These are phyloP conservation scores for Oscheius sp. DNA, from an alignment of 2,888 invertebrate species.

Conservation along the genomic window DNA sequence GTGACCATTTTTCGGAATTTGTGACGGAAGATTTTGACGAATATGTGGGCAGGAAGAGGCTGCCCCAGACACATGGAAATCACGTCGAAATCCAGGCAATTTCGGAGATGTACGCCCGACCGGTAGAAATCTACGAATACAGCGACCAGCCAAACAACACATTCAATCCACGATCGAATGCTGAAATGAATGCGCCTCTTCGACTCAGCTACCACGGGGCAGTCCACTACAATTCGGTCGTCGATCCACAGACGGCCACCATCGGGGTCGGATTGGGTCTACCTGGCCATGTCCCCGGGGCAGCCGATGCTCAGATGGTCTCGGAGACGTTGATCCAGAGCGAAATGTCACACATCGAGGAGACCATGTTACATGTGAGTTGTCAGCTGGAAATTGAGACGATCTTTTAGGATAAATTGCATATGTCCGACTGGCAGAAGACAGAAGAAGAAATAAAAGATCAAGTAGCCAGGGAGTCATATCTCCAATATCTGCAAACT, in stretches of 20 bases:
- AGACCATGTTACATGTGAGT: conserved; percentile 86
- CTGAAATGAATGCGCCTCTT: conserved; percentile 81
- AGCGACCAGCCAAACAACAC: conserved; percentile 84
- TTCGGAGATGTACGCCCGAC: conserved; percentile 86
- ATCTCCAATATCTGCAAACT: conserved; percentile 54
- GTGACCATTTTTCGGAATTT: conserved; percentile 88
- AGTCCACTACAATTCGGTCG: conserved; percentile 77
- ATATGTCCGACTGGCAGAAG: conserved; percentile 90
- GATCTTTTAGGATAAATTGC: conserved; percentile 89
- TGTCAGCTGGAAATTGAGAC: not conserved
- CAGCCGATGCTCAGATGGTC: conserved; percentile 65
- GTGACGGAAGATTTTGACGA: conserved; percentile 88
- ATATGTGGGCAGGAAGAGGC: conserved; percentile 85
- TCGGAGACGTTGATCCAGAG: conserved; percentile 57
- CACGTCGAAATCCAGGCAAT: conserved; percentile 91
- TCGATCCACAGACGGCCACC: conserved; percentile 84
- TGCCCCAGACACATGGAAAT: conserved; percentile 86
- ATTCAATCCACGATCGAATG: conserved; percentile 81
- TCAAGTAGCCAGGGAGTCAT: conserved; percentile 53
- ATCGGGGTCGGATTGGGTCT: conserved; percentile 87
- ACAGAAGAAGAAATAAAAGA: conserved; percentile 84
- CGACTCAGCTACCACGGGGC: conserved; percentile 87
- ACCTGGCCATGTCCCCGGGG: conserved; percentile 76
- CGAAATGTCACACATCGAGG: conserved; percentile 63
- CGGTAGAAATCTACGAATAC: conserved; percentile 87